Evolutionary conservation across 2,888 invertebrate genomes (phyloP).

Genomic region (Operophtera brumata): DNA sequence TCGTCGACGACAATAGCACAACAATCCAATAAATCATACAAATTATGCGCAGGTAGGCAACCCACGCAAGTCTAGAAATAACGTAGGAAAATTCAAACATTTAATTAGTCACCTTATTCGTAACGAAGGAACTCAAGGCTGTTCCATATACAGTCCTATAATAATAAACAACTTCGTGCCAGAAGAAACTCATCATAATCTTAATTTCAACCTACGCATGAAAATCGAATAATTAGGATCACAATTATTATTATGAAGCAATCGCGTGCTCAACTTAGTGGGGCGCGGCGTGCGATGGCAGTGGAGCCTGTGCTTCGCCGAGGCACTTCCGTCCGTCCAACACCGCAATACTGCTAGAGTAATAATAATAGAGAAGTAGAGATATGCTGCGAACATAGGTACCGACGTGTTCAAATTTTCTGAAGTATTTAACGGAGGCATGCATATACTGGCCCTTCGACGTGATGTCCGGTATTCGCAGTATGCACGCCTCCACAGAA

Average conservation of each 20-base stretch:
- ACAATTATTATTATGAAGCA: constrained; percentile 17
- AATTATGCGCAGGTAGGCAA: constrained; percentile 52
- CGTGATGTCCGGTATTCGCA: no score
- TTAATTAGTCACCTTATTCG: constrained; percentile 74
- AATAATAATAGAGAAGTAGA: no score
- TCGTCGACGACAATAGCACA: constrained; percentile 29
- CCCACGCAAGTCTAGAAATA: constrained; percentile 64
- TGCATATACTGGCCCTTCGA: no score
- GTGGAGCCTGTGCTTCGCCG: no score
- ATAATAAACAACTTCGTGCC: constrained; percentile 71
- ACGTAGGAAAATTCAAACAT: constrained; percentile 72
- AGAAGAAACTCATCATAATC: constrained; percentile 73
- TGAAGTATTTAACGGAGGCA: no score
- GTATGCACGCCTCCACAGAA: no score
- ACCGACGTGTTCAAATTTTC: no score
- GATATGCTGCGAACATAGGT: no score
- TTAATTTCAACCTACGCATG: constrained; percentile 68
- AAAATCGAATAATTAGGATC: constrained; percentile 52
- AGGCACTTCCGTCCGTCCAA: no score
- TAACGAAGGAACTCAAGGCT: constrained; percentile 69
- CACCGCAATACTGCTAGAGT: no score
- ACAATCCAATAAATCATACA: constrained; percentile 49
- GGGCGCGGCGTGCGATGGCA: no score
- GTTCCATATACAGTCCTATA: constrained; percentile 66
- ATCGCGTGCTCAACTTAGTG: background rate